Percentiles rank a stretch among this genome's conserved stretches.
Conservation (phyloP, 2,797 vertebrate genomes). For the Spinus pinus region DNA sequence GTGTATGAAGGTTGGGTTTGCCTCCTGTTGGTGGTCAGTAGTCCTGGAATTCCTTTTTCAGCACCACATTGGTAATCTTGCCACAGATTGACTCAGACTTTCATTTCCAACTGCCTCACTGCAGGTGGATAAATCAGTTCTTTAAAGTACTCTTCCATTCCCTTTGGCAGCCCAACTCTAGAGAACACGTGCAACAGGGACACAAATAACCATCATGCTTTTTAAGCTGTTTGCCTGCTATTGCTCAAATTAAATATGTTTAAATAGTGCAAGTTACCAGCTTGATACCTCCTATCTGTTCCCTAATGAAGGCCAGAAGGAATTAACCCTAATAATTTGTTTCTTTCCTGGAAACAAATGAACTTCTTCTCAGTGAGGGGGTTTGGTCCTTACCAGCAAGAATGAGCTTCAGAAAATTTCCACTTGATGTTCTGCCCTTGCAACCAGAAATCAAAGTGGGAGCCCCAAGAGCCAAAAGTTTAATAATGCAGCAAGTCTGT, state of each 20-base stretch:
- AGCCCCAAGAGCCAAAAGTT: conserved; percentile 44
- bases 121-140: neutral
- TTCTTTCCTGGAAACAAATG: conserved; percentile 5
- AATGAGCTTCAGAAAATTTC: conserved; percentile 46
- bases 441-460: conserved; percentile 25
- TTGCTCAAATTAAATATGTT: conserved; percentile 15
- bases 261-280: conserved; percentile 20
- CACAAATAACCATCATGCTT: neutral
- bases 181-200: neutral
- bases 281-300: neutral
- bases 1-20: neutral
- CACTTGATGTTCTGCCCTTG: conserved; percentile 36
- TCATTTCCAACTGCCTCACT: neutral
- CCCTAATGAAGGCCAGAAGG: conserved; percentile 38
- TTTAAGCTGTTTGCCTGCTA: conserved; percentile 5
- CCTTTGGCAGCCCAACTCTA: neutral
- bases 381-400: neutral
- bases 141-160: neutral
- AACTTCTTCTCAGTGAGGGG: neutral
- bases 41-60: neutral
- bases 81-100: neutral
- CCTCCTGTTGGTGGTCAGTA: neutral
- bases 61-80: neutral
- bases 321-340: conserved; percentile 20
- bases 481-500: conserved; percentile 32